Conservation (phyloP, 2,797 vertebrate genomes). For the Discoglossus pictus region DNA sequence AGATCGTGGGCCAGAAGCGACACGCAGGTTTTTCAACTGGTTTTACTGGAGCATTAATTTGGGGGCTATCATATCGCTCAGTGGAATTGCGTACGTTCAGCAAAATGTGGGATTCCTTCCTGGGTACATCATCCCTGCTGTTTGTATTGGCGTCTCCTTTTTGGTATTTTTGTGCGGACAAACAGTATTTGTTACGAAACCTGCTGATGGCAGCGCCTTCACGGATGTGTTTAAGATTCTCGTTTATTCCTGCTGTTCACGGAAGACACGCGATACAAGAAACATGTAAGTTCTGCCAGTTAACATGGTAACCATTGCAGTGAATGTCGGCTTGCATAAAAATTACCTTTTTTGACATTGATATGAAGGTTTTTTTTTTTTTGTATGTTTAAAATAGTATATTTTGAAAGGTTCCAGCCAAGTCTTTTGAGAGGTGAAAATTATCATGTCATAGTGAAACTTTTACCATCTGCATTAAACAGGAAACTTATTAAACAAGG, state of each 20-base stretch:
- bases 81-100: constrained; percentile 90
- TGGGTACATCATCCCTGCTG: constrained; percentile 86
- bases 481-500: too few relatives aligned
- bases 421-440: too few relatives aligned
- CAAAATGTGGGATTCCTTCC: constrained; percentile 84
- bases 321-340: too few relatives aligned
- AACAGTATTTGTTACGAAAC: constrained; percentile 88
- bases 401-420: too few relatives aligned
- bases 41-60: constrained; percentile 99
- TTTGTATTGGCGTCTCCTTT: constrained; percentile 90
- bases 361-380: too few relatives aligned
- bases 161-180: constrained; percentile 86
- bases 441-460: too few relatives aligned
- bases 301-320: too few relatives aligned
- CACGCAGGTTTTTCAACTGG: constrained; percentile 96
- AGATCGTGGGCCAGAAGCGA: constrained; percentile 92
- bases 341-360: too few relatives aligned
- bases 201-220: constrained; percentile 94
- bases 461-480: too few relatives aligned
- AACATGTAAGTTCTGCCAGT: constrained; percentile 72
- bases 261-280: constrained; percentile 61
- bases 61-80: constrained; percentile 90
- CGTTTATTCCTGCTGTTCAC: constrained; percentile 78
- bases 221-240: constrained; percentile 88
- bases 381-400: too few relatives aligned